Base-by-base conservation (phyloP, 2,888 invertebrate genomes). In the Mactromeris polynyma region DNA sequence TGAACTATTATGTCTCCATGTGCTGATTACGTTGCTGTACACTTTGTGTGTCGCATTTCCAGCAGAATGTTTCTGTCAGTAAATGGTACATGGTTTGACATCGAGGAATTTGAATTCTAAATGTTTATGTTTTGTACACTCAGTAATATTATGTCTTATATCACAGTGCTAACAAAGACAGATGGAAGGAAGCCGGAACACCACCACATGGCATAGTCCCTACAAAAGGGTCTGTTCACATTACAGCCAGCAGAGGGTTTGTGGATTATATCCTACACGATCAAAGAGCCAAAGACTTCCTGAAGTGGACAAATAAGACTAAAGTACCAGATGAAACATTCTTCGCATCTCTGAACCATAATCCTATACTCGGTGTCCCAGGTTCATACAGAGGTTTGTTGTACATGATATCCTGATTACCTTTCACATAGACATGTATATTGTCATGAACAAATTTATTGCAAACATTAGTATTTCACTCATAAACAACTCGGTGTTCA, bases 301-400 rank as follows among this genome's bases (percentile, higher is more conserved):
- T 93, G 38, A 86, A 93, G 0, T 96, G 96, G 96, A 89, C 95
- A 9, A 92, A 91, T 38, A 91, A 91, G 26, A 95, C 95, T 0
- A 88, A 90, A 31, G 88, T 94, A 2, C 95, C 96, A 0, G 96
- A 96, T 87, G 96, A 96, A 84, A 95, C 96, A 1, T 95, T 93
- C 88, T 96, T 95, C 89, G 81, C 95, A 0, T 91, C 94, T 7
- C 89, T 96, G 31, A 95, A 95, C 87, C 94, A 95, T 88, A 94
- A 94, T 86, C 94, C 94, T 0, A 92, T 92, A 19, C 90, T 95
- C 0, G 89, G 87, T 9, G 94, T 94, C 0, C 95, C 95, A n/a
- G 95, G 96, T 0, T 91, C 95, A 2, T 95, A 94, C 77, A 93
- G 89, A 87, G 95, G 95, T 95, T 82, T 14, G 80, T 46, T 4